Conservation (phyloP, 2,888 invertebrate species). For the Cryptus armator region DNA sequence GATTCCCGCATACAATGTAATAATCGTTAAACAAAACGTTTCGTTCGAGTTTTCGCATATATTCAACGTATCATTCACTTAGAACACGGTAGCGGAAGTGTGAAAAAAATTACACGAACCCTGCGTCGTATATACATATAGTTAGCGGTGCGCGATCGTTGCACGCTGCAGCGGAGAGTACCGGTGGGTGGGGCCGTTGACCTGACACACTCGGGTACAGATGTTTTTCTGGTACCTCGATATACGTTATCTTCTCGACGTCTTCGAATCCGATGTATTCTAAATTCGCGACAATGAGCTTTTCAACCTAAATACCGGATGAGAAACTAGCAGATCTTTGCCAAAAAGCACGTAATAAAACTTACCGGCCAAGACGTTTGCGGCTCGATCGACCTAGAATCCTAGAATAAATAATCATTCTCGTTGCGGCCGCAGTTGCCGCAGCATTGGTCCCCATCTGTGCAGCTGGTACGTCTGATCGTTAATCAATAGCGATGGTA, state of each 20-base stretch:
- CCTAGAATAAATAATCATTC: neutral
- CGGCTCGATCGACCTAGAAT: neutral
- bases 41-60: conserved; percentile 28
- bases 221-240: conserved; percentile 18
- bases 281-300: conserved; percentile 68
- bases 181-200: conserved; percentile 66
- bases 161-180: conserved; percentile 42
- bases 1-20: neutral
- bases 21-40: conserved; percentile 32
- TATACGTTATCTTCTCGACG: neutral
- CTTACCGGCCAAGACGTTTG: neutral
- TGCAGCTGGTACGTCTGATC: conserved; percentile 6
- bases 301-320: conserved; percentile 56
- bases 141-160: conserved; percentile 25
- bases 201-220: conserved; percentile 44
- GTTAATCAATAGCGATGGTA: conserved; percentile 1
- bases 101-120: conserved; percentile 34
- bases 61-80: conserved; percentile 59
- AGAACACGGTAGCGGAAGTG: conserved; percentile 53
- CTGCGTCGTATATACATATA: conserved; percentile 11
- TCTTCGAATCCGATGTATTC: conserved; percentile 36
- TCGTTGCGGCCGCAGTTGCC: neutral
- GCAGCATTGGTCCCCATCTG: neutral
- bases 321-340: conserved; percentile 56
- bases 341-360: conserved; percentile 55